These are phyloP conservation scores for Parotocinclus haroldoi DNA, from an alignment of 2,797 vertebrate species.

Conservation along the genomic window DNA sequence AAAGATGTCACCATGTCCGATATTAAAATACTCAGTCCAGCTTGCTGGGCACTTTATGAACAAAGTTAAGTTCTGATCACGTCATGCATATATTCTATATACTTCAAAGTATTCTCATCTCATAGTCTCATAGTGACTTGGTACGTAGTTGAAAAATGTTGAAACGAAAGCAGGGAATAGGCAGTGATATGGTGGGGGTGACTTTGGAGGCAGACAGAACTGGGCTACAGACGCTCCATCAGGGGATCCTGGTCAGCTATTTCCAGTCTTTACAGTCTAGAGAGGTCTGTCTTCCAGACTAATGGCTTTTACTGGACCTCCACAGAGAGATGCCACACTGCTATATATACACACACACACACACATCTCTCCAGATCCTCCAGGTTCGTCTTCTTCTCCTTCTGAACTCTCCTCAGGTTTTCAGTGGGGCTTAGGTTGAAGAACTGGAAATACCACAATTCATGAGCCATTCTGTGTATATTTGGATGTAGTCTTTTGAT, in stretches of 20 bases:
- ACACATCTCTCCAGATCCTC: too few species aligned
- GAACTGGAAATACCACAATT: too few species aligned
- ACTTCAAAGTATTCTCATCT: too few species aligned
- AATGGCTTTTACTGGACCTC: slow-evolving; percentile 23
- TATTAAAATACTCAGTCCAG: background rate
- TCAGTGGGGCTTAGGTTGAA: too few species aligned
- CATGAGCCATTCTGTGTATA: too few species aligned
- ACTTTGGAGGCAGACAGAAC: slow-evolving; percentile 40
- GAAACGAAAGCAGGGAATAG: too few species aligned
- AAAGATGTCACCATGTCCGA: background rate
- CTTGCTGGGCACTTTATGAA: background rate
- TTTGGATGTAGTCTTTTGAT: too few species aligned
- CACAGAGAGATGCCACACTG: background rate
- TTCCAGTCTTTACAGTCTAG: slow-evolving; percentile 31
- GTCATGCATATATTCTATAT: background rate
- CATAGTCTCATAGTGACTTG: too few species aligned
- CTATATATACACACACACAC: background rate
- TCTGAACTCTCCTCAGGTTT: too few species aligned
- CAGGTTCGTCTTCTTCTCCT: too few species aligned
- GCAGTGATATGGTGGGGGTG: slow-evolving; percentile 5
- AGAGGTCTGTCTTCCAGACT: slow-evolving; percentile 21
- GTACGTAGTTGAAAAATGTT: too few species aligned
- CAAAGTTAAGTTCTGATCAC: too few species aligned
- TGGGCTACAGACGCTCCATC: slow-evolving; percentile 34
- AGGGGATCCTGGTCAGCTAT: slow-evolving; percentile 31